Evolutionary conservation across 2,797 vertebrate species (phyloP).

Genomic region (Pipistrellus pygmaeus): DNA sequence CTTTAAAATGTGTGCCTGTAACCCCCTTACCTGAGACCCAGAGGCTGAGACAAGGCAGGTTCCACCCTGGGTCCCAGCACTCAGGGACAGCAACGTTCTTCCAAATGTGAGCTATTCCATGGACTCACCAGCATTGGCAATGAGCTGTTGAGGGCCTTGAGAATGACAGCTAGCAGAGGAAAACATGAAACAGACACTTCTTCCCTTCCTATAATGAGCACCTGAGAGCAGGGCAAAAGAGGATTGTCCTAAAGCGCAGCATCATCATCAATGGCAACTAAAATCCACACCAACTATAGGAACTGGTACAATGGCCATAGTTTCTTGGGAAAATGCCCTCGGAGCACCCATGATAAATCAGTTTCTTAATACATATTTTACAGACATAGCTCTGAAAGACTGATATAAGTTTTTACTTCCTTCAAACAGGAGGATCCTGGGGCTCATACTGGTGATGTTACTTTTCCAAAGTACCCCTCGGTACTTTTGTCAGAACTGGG

Average conservation of each 20-base stretch:
- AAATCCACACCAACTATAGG: neutral
- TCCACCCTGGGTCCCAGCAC: neutral
- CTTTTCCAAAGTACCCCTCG: neutral
- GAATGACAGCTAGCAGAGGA: neutral
- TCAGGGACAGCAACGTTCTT: neutral
- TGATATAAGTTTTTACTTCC: neutral
- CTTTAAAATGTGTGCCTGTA: neutral
- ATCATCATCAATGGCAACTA: neutral
- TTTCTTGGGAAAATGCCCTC: neutral
- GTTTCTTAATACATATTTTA: neutral
- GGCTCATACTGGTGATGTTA: neutral
- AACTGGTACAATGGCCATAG: neutral
- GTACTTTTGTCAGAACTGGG: neutral
- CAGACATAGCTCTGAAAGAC: neutral
- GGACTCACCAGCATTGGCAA: neutral
- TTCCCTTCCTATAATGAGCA: neutral
- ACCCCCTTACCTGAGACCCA: neutral
- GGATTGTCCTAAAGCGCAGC: neutral
- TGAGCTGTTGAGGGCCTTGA: neutral
- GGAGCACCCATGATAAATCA: rapidly evolving
- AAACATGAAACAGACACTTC: neutral
- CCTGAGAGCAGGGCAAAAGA: neutral
- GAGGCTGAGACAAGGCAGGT: neutral
- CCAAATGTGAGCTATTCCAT: neutral
- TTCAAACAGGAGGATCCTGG: neutral